Evolutionary conservation across 2,797 vertebrate genomes (phyloP).

Genomic region (Spondyliosoma cantharus): DNA sequence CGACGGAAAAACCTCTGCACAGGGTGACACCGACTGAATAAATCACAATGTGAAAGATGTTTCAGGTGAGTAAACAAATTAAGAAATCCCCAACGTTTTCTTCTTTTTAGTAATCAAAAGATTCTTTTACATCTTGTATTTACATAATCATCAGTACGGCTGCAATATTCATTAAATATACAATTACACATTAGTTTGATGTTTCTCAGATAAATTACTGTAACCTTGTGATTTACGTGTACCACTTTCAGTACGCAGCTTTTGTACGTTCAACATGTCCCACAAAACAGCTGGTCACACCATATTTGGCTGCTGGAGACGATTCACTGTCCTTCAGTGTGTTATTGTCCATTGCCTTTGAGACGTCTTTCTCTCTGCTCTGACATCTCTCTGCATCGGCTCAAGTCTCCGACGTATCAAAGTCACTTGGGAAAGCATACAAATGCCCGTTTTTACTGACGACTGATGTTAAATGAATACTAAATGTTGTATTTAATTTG

Average conservation of each 20-base stretch:
- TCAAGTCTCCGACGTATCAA: neutral
- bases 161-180: neutral
- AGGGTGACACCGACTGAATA: neutral
- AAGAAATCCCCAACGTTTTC: neutral
- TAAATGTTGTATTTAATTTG: neutral
- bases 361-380: neutral
- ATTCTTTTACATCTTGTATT: neutral
- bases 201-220: neutral
- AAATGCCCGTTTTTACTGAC: neutral
- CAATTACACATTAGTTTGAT: neutral
- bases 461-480: neutral
- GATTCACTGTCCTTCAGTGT: neutral
- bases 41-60: neutral
- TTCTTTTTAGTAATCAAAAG: neutral
- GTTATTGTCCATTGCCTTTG: neutral
- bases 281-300: neutral
- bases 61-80: constrained; percentile 8
- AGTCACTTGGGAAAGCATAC: neutral
- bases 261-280: neutral
- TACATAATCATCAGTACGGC: neutral
- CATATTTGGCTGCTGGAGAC: neutral
- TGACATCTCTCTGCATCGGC: neutral
- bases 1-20: neutral
- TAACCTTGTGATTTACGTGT: neutral
- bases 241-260: too few species aligned